Conservation (phyloP, 2,888 invertebrate species). For the Patella depressa region DNA sequence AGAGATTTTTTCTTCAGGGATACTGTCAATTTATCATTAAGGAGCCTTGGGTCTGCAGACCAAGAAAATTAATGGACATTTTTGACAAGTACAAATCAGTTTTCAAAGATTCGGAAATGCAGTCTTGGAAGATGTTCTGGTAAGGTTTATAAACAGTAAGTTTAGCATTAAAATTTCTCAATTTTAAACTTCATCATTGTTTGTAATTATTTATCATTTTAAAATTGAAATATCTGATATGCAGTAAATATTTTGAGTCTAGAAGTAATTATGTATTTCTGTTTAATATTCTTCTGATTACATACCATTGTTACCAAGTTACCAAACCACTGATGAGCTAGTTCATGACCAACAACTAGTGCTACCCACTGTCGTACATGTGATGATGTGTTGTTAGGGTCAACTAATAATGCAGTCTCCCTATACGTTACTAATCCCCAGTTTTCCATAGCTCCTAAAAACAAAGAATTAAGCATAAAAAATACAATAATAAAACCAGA, state of each 20-base stretch:
- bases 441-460: slow-evolving; percentile 93
- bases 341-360: slow-evolving; percentile 85
- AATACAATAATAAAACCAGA: background rate
- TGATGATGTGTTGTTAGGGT: slow-evolving; percentile 90
- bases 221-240: too few species aligned
- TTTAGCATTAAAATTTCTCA: too few species aligned
- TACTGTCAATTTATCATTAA: too few species aligned
- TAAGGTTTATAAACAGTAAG: too few species aligned
- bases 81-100: too few species aligned
- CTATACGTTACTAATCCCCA: slow-evolving; percentile 97
- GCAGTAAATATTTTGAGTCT: background rate
- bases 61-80: too few species aligned
- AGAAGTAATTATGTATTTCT: background rate
- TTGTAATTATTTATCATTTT: too few species aligned
- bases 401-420: slow-evolving; percentile 91
- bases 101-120: too few species aligned
- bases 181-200: too few species aligned
- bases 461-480: background rate
- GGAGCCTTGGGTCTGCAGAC: too few species aligned
- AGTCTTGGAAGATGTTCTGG: too few species aligned
- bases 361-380: slow-evolving; percentile 75
- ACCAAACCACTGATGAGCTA: slow-evolving; percentile 99
- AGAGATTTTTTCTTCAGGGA: too few species aligned
- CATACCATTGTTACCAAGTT: slow-evolving; percentile 92
- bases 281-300: background rate